Evolutionary conservation across 2,888 invertebrate species (phyloP), one percentile per base, ranked within the genome.

Genomic region (Metellina segmentata): DNA sequence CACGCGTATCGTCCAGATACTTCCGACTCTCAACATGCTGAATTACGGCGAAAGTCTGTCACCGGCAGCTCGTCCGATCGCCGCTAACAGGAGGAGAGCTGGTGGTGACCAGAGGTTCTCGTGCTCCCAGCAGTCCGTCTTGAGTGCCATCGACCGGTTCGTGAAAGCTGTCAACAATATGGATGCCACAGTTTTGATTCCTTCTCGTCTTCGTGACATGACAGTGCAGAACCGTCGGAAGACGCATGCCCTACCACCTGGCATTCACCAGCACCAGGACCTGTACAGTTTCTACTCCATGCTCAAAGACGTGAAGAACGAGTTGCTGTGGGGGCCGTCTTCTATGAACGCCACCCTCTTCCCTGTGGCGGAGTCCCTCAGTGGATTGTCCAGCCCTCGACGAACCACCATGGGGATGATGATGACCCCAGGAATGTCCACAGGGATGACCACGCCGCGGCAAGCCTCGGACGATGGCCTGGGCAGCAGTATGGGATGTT

Each of bases 61-160:
- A 78, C 81, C 92, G 52, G 81, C 72, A 49, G 79, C 81, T 13
- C 11, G 61, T 11, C 77, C 71, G 72, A 52, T 75, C 34, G 48
- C 52, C 75, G 82, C 52, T 13, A 81, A 19, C 82, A 19, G 69
- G 82, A 52, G 53, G 51, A 49, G 72, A 16, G 48, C 20, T 16
- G 79, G 52, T 51, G 88, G 91, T 48, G 93, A 93, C 19, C 92
- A 94, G 16, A 70, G 92, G 61, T 87, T 93, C 71, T 85, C 90
- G 9, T 94, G 94, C 95, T 98, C 98, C 93, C 97, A 97, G 94
- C 97, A 98, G 95, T 98, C 98, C 95, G 97, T 98, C 94, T 96
- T 98, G 94, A 97, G 91, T 72, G 94, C 95, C 8, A 94, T 95
- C 93, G 94, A 95, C 90, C 94, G 94, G 61, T 95, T 95, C 91